phyloP scores from a whole-genome alignment of 92 coral and sea anemone genomes.

The Parazoanthus darwini region DNA sequence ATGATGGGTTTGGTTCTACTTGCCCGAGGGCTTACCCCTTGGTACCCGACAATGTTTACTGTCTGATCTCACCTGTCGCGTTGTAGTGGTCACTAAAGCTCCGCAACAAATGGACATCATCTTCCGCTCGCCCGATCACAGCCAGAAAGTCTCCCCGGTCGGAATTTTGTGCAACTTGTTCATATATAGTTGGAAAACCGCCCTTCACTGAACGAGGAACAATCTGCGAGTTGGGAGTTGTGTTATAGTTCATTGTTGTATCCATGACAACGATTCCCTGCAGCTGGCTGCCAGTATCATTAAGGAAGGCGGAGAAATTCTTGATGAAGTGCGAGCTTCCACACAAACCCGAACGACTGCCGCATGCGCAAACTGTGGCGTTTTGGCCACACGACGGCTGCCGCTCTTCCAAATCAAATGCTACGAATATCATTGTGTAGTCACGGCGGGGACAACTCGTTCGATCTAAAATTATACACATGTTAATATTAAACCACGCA shows the following conservation, averaged over 20 bases:
- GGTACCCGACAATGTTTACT: too few relatives aligned
- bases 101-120: neutral
- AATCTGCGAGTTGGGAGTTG: conserved; percentile 49
- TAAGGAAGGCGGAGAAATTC: conserved; percentile 58
- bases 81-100: conserved; percentile 3
- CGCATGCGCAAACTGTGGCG: conserved; percentile 44
- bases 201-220: neutral
- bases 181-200: neutral
- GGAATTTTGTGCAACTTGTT: conserved; percentile 19
- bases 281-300: conserved; percentile 41
- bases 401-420: conserved; percentile 73
- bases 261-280: conserved; percentile 68
- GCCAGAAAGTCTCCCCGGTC: conserved; percentile 61
- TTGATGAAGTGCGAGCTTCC: conserved; percentile 57
- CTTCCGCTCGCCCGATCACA: conserved; percentile 47
- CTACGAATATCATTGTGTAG: conserved; percentile 68
- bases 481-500: neutral
- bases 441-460: conserved; percentile 47
- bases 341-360: neutral
- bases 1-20: too few relatives aligned
- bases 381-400: neutral
- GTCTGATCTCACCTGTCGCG: conserved; percentile 12
- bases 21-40: too few relatives aligned
- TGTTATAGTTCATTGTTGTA: conserved; percentile 64
- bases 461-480: conserved; percentile 25